These are phyloP conservation scores for Andrena haemorrhoa DNA, from an alignment of 2,888 invertebrate genomes.

Conservation along the genomic window DNA sequence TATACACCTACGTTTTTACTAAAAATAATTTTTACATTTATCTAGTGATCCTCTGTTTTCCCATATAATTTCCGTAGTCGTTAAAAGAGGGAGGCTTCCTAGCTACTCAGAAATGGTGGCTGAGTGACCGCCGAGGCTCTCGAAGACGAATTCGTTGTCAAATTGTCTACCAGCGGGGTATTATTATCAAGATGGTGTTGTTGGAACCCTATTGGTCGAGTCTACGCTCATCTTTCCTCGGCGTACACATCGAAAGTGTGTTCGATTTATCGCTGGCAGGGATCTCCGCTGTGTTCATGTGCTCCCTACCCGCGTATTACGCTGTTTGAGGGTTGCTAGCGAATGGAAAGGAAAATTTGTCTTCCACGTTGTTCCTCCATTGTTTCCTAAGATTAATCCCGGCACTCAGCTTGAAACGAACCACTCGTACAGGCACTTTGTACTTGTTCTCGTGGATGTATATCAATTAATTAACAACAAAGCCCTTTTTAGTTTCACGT, in stretches of 20 bases:
- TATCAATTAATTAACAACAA: conserved; percentile 46
- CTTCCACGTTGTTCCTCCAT: conserved; percentile 54
- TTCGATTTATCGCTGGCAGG: conserved; percentile 64
- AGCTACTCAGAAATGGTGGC: conserved; percentile 43
- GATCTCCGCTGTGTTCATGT: conserved; percentile 59
- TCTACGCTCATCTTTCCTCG: conserved; percentile 63
- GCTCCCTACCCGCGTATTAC: conserved; percentile 57
- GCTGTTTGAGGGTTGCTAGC: conserved; percentile 51
- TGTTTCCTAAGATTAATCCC: conserved; percentile 63
- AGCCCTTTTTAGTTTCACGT: not conserved
- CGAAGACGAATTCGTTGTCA: conserved; percentile 80
- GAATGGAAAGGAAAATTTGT: conserved; percentile 60
- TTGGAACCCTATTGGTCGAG: conserved; percentile 57
- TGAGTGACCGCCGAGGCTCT: conserved; percentile 26
- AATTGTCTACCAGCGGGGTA: conserved; percentile 80
- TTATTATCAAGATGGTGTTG: conserved; percentile 80
- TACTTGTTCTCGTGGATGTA: conserved; percentile 45
- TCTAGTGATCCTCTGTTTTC: not conserved
- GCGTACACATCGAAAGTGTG: conserved; percentile 60
- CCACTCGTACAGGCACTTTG: not conserved
- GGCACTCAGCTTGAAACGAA: conserved; percentile 12
- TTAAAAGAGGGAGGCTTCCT: conserved; percentile 19
- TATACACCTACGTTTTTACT: no score
- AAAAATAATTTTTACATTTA: no score
- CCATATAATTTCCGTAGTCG: conserved; percentile 2